These are phyloP conservation scores for Zaprionus vittiger DNA, from an alignment of 1,140 invertebrate species.

Conservation along the genomic window DNA sequence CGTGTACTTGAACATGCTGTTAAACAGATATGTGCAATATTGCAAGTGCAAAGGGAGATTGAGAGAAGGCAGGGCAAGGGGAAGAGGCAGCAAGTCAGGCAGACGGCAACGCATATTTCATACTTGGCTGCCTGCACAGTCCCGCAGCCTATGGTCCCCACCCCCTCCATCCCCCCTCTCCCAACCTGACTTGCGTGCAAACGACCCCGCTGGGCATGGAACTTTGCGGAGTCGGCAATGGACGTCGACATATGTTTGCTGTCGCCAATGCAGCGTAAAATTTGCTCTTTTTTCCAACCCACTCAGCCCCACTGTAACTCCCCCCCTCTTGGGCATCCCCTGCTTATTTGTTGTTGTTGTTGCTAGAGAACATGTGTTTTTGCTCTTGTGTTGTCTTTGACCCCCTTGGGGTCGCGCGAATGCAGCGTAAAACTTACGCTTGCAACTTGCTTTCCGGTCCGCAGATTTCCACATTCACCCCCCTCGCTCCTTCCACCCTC, in stretches of 20 bases:
- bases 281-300: slow-evolving; percentile 40
- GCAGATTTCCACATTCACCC: slow-evolving; percentile 12
- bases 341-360: slow-evolving; percentile 19
- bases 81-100: slow-evolving; percentile 13
- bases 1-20: slow-evolving; percentile 26
- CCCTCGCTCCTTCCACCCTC: not conserved
- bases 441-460: slow-evolving; percentile 1
- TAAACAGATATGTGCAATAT: slow-evolving; percentile 48
- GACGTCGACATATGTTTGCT: slow-evolving; percentile 57
- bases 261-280: slow-evolving; percentile 64
- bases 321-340: not conserved
- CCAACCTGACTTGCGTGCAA: slow-evolving; percentile 44
- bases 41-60: slow-evolving; percentile 15
- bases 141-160: not conserved
- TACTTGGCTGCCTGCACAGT: slow-evolving; percentile 37
- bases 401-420: slow-evolving; percentile 10
- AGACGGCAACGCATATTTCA: slow-evolving; percentile 53
- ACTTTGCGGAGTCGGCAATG: slow-evolving; percentile 35
- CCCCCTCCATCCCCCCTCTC: not conserved
- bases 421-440: slow-evolving; percentile 10
- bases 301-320: not conserved
- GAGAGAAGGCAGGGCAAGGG: not conserved
- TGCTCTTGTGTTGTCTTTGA: slow-evolving; percentile 7
- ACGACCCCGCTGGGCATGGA: slow-evolving; percentile 52
- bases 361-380: slow-evolving; percentile 39